phyloP scores from a whole-genome alignment of 2,888 invertebrate genomes.

The Caenorhabditis imperialis region DNA sequence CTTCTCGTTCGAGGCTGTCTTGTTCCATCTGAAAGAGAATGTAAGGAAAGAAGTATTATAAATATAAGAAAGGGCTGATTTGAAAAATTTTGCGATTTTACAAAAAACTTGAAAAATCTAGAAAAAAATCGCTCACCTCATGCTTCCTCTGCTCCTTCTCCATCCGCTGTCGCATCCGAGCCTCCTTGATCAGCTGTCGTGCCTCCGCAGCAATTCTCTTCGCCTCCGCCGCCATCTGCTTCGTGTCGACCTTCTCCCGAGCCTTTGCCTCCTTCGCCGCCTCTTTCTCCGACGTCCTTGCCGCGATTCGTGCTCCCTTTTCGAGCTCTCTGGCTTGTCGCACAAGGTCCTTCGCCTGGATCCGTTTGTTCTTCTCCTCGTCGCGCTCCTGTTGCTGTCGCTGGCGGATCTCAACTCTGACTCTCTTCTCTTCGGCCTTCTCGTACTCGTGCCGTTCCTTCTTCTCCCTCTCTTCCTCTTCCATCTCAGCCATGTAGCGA shows the following conservation, averaged over 20 bases:
- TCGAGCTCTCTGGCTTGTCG: slow-evolving; percentile 19
- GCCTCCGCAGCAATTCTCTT: slow-evolving; percentile 27
- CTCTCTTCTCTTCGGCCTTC: slow-evolving; percentile 31
- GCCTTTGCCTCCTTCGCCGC: slow-evolving; percentile 5
- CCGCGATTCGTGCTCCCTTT: slow-evolving; percentile 11
- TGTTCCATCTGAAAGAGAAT: slow-evolving; percentile 18
- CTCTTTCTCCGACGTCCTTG: slow-evolving; percentile 10
- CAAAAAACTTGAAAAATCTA: neutral
- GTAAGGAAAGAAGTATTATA: too few species aligned
- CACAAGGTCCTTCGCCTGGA: slow-evolving; percentile 10
- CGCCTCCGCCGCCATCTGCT: slow-evolving; percentile 16
- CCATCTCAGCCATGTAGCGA: slow-evolving; percentile 25
- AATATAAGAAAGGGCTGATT: too few species aligned
- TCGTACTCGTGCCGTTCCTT: slow-evolving; percentile 23
- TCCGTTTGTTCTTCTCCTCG: slow-evolving; percentile 17
- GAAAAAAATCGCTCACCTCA: neutral
- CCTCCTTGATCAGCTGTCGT: slow-evolving; percentile 8
- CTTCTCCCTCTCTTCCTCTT: slow-evolving; percentile 21
- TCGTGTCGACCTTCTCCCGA: slow-evolving; percentile 16
- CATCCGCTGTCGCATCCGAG: neutral
- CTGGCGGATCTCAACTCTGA: slow-evolving; percentile 7
- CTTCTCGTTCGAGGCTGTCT: slow-evolving; percentile 41
- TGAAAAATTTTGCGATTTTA: too few species aligned
- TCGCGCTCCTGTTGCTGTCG: slow-evolving; percentile 11
- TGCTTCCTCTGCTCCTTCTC: slow-evolving; percentile 4